Percentiles rank a stretch among this genome's conserved stretches.
Evolutionary conservation across 2,888 invertebrate genomes (phyloP).

Genomic region (Leptarthrus brevirostris): DNA sequence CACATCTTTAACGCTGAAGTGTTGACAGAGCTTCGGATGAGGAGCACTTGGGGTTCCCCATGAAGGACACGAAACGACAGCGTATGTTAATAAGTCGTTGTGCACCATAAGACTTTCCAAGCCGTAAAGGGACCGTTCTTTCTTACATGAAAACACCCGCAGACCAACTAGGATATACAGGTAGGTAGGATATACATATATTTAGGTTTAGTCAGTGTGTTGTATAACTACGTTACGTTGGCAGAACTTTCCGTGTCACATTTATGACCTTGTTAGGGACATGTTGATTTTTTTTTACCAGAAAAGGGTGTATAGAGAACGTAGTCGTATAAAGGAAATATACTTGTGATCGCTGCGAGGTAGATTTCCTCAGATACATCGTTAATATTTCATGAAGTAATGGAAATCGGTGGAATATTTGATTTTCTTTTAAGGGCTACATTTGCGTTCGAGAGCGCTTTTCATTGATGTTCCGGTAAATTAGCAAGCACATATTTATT

Average conservation of each 20-base stretch:
- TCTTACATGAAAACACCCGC: slow-evolving; percentile 4
- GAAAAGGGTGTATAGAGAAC: background rate
- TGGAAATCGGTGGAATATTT: slow-evolving; percentile 36
- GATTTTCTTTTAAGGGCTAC: background rate
- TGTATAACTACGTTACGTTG: background rate
- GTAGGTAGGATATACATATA: background rate
- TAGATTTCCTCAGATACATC: slow-evolving; percentile 20
- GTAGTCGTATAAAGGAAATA: background rate
- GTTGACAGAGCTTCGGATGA: slow-evolving; percentile 31
- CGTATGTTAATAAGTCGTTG: slow-evolving; percentile 37
- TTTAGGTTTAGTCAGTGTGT: too few species aligned
- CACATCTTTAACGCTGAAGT: slow-evolving; percentile 7
- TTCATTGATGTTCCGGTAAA: too few species aligned
- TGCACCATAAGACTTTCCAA: slow-evolving; percentile 12
- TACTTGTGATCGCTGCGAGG: background rate
- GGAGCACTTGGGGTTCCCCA: slow-evolving; percentile 18
- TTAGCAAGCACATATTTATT: too few species aligned
- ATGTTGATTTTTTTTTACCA: slow-evolving; percentile 36
- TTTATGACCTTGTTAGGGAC: slow-evolving; percentile 37
- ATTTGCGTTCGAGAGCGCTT: background rate
- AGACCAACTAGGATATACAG: background rate
- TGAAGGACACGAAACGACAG: slow-evolving; percentile 33
- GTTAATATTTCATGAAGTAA: slow-evolving; percentile 30
- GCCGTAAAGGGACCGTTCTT: slow-evolving; percentile 12
- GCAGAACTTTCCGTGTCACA: slow-evolving; percentile 1